Percentiles rank a stretch among this genome's conserved stretches.
These are phyloP conservation scores for Bacillus rossius DNA, from an alignment of 1,140 invertebrate species.

Conservation along the genomic window DNA sequence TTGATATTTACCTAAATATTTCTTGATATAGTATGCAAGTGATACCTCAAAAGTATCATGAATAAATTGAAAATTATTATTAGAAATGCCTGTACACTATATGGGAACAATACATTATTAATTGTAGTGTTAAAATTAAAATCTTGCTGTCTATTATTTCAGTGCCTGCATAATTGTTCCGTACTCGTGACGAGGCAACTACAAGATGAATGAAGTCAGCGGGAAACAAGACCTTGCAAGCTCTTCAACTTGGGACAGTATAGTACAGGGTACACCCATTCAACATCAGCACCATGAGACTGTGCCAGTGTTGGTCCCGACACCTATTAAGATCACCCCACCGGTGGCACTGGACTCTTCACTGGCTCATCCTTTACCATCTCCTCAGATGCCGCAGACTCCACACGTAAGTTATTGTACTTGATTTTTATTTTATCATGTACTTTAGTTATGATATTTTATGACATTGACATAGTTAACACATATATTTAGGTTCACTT, in stretches of 20 bases:
- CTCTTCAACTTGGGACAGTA: constrained; percentile 44
- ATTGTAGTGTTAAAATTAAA: no score
- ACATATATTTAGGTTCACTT: no score
- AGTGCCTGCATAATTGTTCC: no score
- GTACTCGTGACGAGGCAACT: neutral
- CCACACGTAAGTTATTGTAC: constrained; percentile 44
- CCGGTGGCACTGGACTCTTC: constrained; percentile 37
- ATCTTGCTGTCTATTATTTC: no score
- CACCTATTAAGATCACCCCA: constrained; percentile 46
- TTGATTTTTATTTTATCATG: neutral
- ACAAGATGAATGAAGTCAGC: constrained; percentile 45
- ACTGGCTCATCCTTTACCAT: constrained; percentile 31
- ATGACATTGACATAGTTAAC: no score
- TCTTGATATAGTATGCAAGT: no score
- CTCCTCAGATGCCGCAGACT: constrained; percentile 39
- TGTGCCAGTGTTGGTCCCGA: constrained; percentile 46
- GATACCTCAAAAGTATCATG: no score
- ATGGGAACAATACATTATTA: no score
- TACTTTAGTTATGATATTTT: constrained; percentile 8
- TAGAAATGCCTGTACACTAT: no score
- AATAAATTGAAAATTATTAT: no score
- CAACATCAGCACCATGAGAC: constrained; percentile 36
- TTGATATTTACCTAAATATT: no score
- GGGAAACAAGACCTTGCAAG: constrained; percentile 44
- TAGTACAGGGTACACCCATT: constrained; percentile 36